phyloP scores from a whole-genome alignment of 1,140 invertebrate genomes.

The Anoplolepis gracilipes region DNA sequence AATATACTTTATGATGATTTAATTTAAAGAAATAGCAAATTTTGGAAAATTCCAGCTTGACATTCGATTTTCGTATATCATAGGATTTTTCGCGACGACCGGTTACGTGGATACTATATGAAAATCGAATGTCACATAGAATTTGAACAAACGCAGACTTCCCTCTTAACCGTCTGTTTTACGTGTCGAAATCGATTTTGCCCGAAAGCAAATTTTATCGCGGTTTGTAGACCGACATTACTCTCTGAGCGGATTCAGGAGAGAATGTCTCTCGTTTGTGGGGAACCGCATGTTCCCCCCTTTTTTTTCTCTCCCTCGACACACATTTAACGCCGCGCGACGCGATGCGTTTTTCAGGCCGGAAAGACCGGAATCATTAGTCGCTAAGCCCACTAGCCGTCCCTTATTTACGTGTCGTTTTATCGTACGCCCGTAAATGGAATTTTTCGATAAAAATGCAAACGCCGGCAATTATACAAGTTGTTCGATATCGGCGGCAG shows the following conservation, averaged over 20 bases:
- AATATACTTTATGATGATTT: background rate
- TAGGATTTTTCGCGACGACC: background rate
- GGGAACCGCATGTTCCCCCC: background rate
- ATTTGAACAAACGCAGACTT: conserved; percentile 72
- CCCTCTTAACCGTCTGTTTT: background rate
- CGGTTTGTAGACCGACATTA: background rate
- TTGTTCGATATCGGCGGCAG: conserved; percentile 45
- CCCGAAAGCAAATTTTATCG: conserved; percentile 11
- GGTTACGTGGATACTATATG: conserved; percentile 59
- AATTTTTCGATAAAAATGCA: conserved; percentile 58
- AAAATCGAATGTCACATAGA: conserved; percentile 77
- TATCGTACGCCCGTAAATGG: conserved; percentile 45
- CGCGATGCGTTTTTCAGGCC: background rate
- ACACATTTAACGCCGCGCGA: background rate
- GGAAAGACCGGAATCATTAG: conserved; percentile 34
- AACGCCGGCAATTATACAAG: conserved; percentile 55
- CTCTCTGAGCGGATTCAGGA: background rate
- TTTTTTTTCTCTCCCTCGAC: background rate
- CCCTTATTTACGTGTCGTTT: conserved; percentile 38
- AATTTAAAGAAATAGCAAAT: conserved; percentile 13
- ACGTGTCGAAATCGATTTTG: conserved; percentile 41
- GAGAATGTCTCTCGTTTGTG: conserved; percentile 15
- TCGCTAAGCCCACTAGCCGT: background rate
- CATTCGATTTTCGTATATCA: conserved; percentile 33
- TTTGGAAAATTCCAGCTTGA: conserved; percentile 24